Percentiles rank a stretch among this genome's conserved stretches.
phyloP scores from a whole-genome alignment of 2,113 vertebrate species.

The Crypturellus undulatus region DNA sequence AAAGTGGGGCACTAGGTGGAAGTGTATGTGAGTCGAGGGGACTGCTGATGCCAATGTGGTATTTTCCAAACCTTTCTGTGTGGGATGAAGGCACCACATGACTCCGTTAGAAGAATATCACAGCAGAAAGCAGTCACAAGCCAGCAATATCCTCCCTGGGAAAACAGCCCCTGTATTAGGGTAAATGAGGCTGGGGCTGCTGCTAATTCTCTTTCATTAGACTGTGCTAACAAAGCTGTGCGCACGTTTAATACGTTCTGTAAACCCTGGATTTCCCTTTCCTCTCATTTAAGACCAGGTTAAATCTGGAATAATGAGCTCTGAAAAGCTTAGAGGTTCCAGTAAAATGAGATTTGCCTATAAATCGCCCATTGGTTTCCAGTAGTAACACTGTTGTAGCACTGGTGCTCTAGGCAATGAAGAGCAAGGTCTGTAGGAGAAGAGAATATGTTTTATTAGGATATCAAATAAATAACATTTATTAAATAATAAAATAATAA shows the following conservation, averaged over 20 bases:
- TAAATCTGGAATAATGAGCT: constrained; percentile 55
- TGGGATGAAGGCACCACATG: constrained; percentile 24
- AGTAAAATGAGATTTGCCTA: constrained; percentile 61
- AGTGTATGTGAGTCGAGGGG: constrained; percentile 56
- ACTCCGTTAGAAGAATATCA: neutral
- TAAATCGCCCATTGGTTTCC: constrained; percentile 20
- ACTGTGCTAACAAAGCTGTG: constrained; percentile 26
- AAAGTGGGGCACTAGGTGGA: constrained; percentile 12
- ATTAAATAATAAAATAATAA: no score
- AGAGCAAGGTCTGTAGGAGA: neutral
- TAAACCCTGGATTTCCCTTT: constrained; percentile 56
- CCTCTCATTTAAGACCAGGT: constrained; percentile 36
- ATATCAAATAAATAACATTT: neutral
- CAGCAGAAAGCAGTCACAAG: constrained; percentile 46
- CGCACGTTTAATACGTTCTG: constrained; percentile 9
- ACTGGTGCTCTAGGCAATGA: neutral
- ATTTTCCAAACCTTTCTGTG: neutral
- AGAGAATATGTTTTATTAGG: neutral
- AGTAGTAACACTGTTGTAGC: neutral
- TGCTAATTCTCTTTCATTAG: constrained; percentile 50
- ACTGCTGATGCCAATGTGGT: constrained; percentile 33
- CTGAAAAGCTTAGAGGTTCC: constrained; percentile 59
- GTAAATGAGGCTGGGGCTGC: neutral
- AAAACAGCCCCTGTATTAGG: constrained; percentile 22
- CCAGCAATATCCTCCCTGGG: constrained; percentile 38